Evolutionary conservation across 2,113 vertebrate species (phyloP).

Genomic region (Pseudorhombus dupliciocellatus): DNA sequence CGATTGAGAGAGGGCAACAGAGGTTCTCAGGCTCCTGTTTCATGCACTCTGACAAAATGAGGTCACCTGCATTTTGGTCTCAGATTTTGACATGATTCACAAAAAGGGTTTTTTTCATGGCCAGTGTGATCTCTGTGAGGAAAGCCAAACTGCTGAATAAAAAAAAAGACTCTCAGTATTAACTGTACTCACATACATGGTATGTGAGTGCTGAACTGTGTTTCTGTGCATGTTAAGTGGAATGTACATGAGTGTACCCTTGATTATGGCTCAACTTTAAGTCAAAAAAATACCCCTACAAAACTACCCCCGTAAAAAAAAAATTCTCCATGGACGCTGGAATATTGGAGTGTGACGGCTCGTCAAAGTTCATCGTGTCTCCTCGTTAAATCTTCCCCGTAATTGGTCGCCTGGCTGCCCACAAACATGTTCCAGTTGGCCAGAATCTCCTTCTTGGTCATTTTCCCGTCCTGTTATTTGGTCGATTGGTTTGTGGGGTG

Average conservation of each 20-base stretch:
- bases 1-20: no score
- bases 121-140: background rate
- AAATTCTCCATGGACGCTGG: background rate
- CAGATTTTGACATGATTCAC: no score
- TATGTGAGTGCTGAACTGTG: constrained; percentile 39
- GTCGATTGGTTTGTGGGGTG: constrained; percentile 31
- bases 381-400: constrained; percentile 90
- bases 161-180: background rate
- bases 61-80: no score
- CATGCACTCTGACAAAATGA: no score
- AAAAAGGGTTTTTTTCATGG: background rate
- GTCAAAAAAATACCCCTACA: background rate
- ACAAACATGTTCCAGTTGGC: constrained; percentile 96
- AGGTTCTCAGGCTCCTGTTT: no score
- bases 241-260: background rate
- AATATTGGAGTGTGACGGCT: background rate
- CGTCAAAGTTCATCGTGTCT: constrained; percentile 91
- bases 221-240: background rate
- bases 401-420: constrained; percentile 94
- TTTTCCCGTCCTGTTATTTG: constrained; percentile 84
- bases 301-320: background rate
- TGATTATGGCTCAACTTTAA: background rate
- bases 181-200: constrained; percentile 53
- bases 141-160: background rate
- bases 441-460: constrained; percentile 91